These are phyloP conservation scores for Oryzias javanicus DNA, from an alignment of 2,113 vertebrate genomes.

Conservation along the genomic window DNA sequence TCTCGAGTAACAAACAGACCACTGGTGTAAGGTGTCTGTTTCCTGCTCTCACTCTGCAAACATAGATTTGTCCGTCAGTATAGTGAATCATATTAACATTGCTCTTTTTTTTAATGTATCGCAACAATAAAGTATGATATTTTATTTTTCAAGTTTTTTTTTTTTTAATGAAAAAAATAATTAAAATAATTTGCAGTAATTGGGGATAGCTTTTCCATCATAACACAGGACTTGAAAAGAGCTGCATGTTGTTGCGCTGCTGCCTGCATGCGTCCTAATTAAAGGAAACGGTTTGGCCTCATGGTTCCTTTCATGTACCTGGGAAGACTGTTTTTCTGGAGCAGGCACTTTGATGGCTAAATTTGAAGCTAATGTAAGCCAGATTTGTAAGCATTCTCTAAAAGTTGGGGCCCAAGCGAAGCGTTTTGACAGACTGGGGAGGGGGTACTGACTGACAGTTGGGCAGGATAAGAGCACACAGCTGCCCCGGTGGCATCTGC, in stretches of 20 bases:
- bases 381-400: background rate
- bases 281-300: slow-evolving; percentile 25
- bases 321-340: slow-evolving; percentile 1
- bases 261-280: slow-evolving; percentile 18
- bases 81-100: too few species aligned
- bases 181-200: too few species aligned
- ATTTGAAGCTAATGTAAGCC: background rate
- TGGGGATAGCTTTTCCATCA: background rate
- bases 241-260: background rate
- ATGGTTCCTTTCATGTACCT: slow-evolving; percentile 21
- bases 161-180: too few species aligned
- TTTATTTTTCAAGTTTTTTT: too few species aligned
- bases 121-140: too few species aligned
- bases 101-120: too few species aligned
- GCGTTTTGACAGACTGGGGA: slow-evolving; percentile 16
- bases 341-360: background rate
- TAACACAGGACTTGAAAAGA: background rate
- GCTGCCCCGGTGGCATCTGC: slow-evolving; percentile 63
- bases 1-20: too few species aligned
- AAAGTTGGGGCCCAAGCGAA: slow-evolving; percentile 19
- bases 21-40: too few species aligned
- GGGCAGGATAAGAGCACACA: slow-evolving; percentile 72
- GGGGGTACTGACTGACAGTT: slow-evolving; percentile 60
- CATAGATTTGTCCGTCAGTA: too few species aligned
- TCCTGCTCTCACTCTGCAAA: too few species aligned